phyloP scores from a whole-genome alignment of 2,888 invertebrate genomes.

The Hecatera dysodea region DNA sequence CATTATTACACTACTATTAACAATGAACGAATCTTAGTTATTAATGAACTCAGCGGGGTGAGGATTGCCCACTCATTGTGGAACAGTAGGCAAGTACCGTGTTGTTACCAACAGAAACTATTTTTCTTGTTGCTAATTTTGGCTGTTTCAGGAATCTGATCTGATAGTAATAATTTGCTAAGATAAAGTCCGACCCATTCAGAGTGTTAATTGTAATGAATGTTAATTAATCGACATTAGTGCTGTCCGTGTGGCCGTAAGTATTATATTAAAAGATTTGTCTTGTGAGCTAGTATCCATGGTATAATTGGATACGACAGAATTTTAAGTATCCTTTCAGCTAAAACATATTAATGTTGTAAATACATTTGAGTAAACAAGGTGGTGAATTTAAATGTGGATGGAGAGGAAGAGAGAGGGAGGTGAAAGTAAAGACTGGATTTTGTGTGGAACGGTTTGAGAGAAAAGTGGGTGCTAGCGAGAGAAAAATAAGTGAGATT shows the following conservation, averaged over 20 bases:
- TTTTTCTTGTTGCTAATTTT: conserved; percentile 12
- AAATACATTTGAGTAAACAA: background rate
- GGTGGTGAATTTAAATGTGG: background rate
- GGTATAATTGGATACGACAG: conserved; percentile 30
- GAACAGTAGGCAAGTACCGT: conserved; percentile 4
- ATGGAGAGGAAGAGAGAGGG: background rate
- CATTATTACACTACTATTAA: conserved; percentile 14
- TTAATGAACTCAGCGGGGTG: conserved; percentile 65
- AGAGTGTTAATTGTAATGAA: conserved; percentile 78
- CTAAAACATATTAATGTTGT: background rate
- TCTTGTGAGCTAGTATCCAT: conserved; percentile 77
- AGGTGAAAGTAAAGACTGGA: background rate
- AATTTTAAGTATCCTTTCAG: background rate
- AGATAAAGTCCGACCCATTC: conserved; percentile 78
- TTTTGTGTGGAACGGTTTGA: background rate
- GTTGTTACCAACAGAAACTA: conserved; percentile 17
- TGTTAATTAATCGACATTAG: conserved; percentile 85
- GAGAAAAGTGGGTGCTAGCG: background rate
- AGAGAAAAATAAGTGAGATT: background rate
- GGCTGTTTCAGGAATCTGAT: background rate
- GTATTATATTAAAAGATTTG: conserved; percentile 86
- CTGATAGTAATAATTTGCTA: conserved; percentile 58
- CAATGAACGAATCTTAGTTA: conserved; percentile 50
- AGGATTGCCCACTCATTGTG: conserved; percentile 40
- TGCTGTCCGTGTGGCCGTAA: conserved; percentile 81